Conservation (phyloP, 1,140 invertebrate genomes). For the Macrobrachium rosenbergii region DNA sequence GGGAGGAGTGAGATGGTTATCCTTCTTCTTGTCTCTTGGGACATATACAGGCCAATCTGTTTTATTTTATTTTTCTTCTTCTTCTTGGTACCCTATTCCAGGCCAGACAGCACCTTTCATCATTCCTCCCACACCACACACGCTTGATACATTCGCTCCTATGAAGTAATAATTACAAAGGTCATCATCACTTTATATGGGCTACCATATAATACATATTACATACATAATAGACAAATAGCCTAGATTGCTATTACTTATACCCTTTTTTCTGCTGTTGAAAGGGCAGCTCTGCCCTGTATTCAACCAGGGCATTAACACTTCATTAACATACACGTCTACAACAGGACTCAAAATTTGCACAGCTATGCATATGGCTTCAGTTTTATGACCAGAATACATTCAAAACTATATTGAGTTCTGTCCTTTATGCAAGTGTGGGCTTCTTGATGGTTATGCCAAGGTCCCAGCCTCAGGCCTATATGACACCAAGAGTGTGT, state of each 20-base stretch:
- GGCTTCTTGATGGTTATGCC: constrained; percentile 35
- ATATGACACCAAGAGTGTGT: constrained; percentile 22
- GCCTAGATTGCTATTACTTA: constrained; percentile 46
- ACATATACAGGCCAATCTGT: constrained; percentile 32
- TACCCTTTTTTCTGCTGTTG: constrained; percentile 24
- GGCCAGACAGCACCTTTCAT: constrained; percentile 39
- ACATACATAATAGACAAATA: constrained; percentile 56
- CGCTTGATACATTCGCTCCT: constrained; percentile 25
- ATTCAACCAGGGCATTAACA: not conserved
- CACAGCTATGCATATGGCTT: constrained; percentile 50
- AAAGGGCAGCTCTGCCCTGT: not conserved
- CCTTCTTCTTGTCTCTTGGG: constrained; percentile 26
- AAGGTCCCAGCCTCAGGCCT: constrained; percentile 38
- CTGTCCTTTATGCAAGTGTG: constrained; percentile 31
- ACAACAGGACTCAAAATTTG: constrained; percentile 41
- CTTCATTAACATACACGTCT: constrained; percentile 30
- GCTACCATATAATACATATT: constrained; percentile 56
- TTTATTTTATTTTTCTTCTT: not conserved
- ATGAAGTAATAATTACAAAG: constrained; percentile 31
- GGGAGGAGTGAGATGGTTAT: constrained; percentile 29
- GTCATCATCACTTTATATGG: constrained; percentile 44
- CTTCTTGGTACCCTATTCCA: constrained; percentile 19
- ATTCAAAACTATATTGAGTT: constrained; percentile 51
- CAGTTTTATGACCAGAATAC: constrained; percentile 54
- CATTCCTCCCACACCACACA: constrained; percentile 21